These are phyloP conservation scores for Gymnosoma rotundatum DNA, from an alignment of 2,888 invertebrate genomes.

Conservation along the genomic window DNA sequence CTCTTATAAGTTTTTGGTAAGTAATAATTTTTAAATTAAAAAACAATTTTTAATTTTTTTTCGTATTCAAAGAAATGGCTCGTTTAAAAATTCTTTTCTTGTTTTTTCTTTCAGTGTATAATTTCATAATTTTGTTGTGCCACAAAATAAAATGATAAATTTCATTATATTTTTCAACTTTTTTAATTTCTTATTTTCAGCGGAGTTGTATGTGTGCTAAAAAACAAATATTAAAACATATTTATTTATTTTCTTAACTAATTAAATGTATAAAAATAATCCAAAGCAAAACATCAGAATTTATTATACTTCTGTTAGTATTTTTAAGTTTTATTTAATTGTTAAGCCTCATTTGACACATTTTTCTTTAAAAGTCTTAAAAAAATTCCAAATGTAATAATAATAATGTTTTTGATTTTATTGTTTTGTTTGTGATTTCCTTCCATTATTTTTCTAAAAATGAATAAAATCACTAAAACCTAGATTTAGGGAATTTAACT, in stretches of 20 bases:
- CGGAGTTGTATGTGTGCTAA: constrained; percentile 64
- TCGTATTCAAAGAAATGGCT: constrained; percentile 55
- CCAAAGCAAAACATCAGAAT: constrained; percentile 47
- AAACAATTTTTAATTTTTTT: constrained; percentile 48
- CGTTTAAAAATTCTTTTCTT: constrained; percentile 48
- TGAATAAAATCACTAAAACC: constrained; percentile 23
- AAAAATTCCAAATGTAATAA: constrained; percentile 47
- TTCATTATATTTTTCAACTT: constrained; percentile 44
- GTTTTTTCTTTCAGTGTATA: constrained; percentile 68
- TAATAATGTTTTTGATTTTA: constrained; percentile 35
- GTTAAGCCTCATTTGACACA: constrained; percentile 48
- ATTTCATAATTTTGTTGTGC: constrained; percentile 63
- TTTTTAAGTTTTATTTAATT: constrained; percentile 59
- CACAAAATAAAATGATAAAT: constrained; percentile 45
- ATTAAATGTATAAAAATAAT: constrained; percentile 39
- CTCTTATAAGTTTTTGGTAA: constrained; percentile 69
- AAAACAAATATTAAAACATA: constrained; percentile 26
- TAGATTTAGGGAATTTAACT: neutral
- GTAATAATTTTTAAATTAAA: constrained; percentile 63
- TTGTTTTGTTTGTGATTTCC: constrained; percentile 9
- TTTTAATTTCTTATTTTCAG: constrained; percentile 63
- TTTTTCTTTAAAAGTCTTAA: constrained; percentile 9
- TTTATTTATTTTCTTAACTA: constrained; percentile 36
- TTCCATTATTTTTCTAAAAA: neutral
- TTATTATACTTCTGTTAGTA: constrained; percentile 39